Evolutionary conservation across 2,888 invertebrate species (phyloP), one percentile per base, ranked within the genome.

Genomic region (Sepiola atlantica): DNA sequence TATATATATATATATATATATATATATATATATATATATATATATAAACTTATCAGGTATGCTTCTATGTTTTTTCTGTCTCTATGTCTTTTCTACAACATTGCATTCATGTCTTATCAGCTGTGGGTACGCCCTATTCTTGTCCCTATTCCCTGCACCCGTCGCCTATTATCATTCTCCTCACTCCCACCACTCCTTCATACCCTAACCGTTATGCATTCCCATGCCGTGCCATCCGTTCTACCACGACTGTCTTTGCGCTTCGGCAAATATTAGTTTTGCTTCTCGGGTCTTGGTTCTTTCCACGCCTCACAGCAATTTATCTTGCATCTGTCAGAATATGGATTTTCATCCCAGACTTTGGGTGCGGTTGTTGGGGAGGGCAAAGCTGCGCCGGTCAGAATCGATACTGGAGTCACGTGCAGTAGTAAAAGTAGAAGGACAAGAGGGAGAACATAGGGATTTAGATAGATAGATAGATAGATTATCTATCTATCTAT

Each of bases 291-390:
- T 77, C 77, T 77, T 77, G 77, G 77, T 77, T 77, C 61, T 77
- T 77, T 77, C 77, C 77, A 77, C 77, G 77, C 77, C 28, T 77
- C 77, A 12, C 28, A 28, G 28, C 77, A 92, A 92, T 92, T 92
- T 92, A 92, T 92, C 92, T 92, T 92, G 54, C 32, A 28, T 54
- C 92, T 92, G 92, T 92, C 92, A 92, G 92, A 28, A 92, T 92
- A 28, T 35, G 35, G 54, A 92, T 92, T 92, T 92, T 54, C 92
- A 35, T 92, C 54, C 92, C 92, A 92, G 92, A 35, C 32, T 61
- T 54, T n/a, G 93, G 91, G 54, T n/a, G 94, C 21, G 45, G 93
- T 54, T 28, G 90, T 54, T 24, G 35, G 77, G 93, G n/a, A 90
- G 21, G 61, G 45, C 35, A 45, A 92, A 61, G 45, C 18, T 61